Base-by-base conservation (phyloP, 2,888 invertebrate genomes). In the Polydrusus tereticollis region DNA sequence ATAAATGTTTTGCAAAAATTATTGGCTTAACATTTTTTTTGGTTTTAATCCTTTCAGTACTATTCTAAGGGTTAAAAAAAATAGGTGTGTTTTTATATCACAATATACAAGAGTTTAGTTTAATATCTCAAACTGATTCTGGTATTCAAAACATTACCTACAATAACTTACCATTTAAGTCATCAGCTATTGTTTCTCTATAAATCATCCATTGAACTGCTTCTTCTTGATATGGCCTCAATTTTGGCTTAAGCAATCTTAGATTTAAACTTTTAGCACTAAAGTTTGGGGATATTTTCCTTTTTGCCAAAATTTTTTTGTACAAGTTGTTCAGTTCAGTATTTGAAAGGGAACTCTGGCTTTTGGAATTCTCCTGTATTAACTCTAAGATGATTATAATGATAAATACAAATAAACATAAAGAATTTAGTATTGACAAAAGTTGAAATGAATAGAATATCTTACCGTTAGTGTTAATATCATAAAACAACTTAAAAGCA, bases 191-290 rank as follows among this genome's bases (percentile, higher is more conserved):
- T 38, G 79, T 80, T 83, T 94, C 93, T 63, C 88, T 86, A 8
- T 85, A 76, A 1, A 93, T 77, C 90, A 94, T 91, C 94, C 94
- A 94, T 38, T 83, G 80, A 0, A 93, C 90, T 23, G 92, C 91
- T 55, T 87, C 83, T 71, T 85, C 81, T 82, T 94, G 94, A 81
- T 93, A 94, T 1, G 86, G 87, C 63, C 93, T 84, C 12, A 93
- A 83, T 38, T 76, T 82, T 0, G 92, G 91, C 64, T 86, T 84
- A 47, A 91, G 82, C 72, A 79, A 74, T 0, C 78, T 57, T 67
- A 88, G 88, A 75, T 87, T 84, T 4, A 86, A 80, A 60, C 29
- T 76, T 72, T 59, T 38, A 66, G 14, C 3, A 2, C 7, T 1
- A 26, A 10, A 16, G 21, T 45, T 26, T 41, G 57, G 16, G 1